phyloP scores from a whole-genome alignment of 2,113 vertebrate species.

The Cyprinodon tularosa region DNA sequence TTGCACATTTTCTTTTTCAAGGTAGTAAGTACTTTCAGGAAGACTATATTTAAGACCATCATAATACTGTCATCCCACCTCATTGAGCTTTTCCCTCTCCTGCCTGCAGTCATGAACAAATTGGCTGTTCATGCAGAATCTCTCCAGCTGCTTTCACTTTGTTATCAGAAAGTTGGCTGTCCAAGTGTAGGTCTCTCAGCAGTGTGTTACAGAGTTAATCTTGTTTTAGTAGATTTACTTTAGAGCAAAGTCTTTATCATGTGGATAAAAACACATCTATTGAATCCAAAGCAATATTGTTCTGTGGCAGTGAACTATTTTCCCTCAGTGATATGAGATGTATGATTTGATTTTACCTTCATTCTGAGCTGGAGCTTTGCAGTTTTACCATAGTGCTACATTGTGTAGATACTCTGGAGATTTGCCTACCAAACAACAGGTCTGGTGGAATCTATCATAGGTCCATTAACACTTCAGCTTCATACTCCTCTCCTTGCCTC shows the following conservation, averaged over 20 bases:
- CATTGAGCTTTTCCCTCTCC: slow-evolving; percentile 29
- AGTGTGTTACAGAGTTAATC: slow-evolving; percentile 12
- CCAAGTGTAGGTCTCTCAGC: neutral
- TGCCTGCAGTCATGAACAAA: slow-evolving; percentile 32
- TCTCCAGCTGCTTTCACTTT: slow-evolving; percentile 6
- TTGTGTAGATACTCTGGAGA: slow-evolving; percentile 57
- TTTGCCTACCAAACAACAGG: slow-evolving; percentile 65
- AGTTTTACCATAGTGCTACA: slow-evolving; percentile 39
- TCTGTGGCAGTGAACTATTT: neutral
- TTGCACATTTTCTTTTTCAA: neutral
- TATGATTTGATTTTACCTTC: slow-evolving; percentile 20
- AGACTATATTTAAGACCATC: slow-evolving; percentile 3
- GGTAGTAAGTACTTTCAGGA: slow-evolving; percentile 3
- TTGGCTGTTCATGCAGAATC: slow-evolving; percentile 30
- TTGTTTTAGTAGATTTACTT: neutral
- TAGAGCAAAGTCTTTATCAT: neutral
- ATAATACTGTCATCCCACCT: slow-evolving; percentile 6
- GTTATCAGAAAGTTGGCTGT: slow-evolving; percentile 12
- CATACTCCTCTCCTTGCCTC: slow-evolving; percentile 68
- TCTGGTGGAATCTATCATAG: slow-evolving; percentile 72
- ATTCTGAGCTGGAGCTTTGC: slow-evolving; percentile 5
- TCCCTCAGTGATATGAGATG: neutral
- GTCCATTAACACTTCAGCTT: slow-evolving; percentile 74
- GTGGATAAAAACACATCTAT: neutral
- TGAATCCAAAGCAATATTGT: neutral